A percentile compares a stretch with the other conserved stretches of the same genome.
phyloP scores from a whole-genome alignment of 2,113 vertebrate genomes.

The Neotoma lepida region DNA sequence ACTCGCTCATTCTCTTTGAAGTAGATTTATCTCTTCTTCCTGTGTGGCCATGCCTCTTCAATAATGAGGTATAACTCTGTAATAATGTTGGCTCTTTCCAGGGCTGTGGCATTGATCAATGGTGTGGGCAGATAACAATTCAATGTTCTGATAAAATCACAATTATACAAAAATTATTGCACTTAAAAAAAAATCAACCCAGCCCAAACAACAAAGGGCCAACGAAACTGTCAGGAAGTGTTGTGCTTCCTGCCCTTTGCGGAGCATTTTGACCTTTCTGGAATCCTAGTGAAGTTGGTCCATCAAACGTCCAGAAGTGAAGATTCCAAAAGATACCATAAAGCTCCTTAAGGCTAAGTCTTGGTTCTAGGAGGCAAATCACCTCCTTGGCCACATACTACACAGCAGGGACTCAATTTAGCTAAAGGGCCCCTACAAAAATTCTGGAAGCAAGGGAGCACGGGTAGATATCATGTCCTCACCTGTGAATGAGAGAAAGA shows the following conservation, averaged over 20 bases:
- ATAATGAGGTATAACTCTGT: slow-evolving; percentile 83
- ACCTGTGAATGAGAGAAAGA: slow-evolving; percentile 78
- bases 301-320: slow-evolving; percentile 83
- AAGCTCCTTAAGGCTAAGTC: slow-evolving; percentile 92
- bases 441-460: slow-evolving; percentile 87
- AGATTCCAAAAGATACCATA: slow-evolving; percentile 87
- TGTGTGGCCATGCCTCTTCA: slow-evolving; percentile 75
- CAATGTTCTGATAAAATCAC: slow-evolving; percentile 77
- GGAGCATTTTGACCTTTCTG: slow-evolving; percentile 74
- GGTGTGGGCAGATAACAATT: slow-evolving; percentile 77
- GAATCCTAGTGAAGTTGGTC: slow-evolving; percentile 83
- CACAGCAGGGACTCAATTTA: slow-evolving; percentile 79
- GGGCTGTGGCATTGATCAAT: slow-evolving; percentile 73
- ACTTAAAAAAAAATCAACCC: slow-evolving; percentile 72
- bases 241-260: slow-evolving; percentile 64
- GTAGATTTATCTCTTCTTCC: slow-evolving; percentile 65
- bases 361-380: slow-evolving; percentile 82
- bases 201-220: slow-evolving; percentile 77
- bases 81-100: slow-evolving; percentile 74
- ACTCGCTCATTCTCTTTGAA: not conserved
- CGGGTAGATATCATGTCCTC: slow-evolving; percentile 80
- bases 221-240: slow-evolving; percentile 58
- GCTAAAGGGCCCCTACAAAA: slow-evolving; percentile 72
- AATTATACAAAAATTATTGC: slow-evolving; percentile 80
- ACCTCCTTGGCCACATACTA: slow-evolving; percentile 74